These are phyloP conservation scores for Saccopteryx bilineata DNA, from an alignment of 2,113 vertebrate genomes.

Conservation along the genomic window DNA sequence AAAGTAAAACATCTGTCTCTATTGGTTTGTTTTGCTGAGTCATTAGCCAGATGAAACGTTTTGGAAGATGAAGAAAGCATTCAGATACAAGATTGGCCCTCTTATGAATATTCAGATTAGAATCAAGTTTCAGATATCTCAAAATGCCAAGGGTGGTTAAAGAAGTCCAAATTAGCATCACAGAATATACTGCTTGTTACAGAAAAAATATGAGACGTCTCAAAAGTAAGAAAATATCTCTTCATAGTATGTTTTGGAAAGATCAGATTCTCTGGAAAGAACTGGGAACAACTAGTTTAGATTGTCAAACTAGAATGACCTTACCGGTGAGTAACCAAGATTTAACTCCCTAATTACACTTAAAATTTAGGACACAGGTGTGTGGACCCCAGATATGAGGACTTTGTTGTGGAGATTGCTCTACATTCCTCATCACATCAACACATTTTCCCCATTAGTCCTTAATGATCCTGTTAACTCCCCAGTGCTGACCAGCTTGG, in stretches of 20 bases:
- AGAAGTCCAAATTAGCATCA: neutral
- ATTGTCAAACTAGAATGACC: neutral
- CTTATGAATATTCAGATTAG: neutral
- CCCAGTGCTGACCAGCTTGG: neutral
- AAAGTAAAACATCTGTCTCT: slow-evolving; percentile 4
- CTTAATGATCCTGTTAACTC: neutral
- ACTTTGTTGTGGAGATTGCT: neutral
- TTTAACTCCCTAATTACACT: neutral
- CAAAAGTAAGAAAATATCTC: neutral
- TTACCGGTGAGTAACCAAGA: neutral
- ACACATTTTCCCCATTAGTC: neutral
- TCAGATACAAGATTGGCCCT: neutral
- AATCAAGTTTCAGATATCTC: neutral
- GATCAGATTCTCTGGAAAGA: slow-evolving; percentile 29
- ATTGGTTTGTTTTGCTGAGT: slow-evolving; percentile 17
- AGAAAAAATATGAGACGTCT: neutral
- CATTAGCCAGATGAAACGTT: neutral
- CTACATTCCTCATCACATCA: neutral
- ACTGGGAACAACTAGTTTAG: neutral
- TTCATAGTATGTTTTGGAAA: neutral
- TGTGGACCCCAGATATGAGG: neutral
- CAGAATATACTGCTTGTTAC: neutral
- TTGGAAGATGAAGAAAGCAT: neutral
- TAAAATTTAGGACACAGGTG: neutral
- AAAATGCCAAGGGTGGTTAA: neutral